Conservation (phyloP, 2,888 invertebrate species). For the Palloptera scutellata region DNA sequence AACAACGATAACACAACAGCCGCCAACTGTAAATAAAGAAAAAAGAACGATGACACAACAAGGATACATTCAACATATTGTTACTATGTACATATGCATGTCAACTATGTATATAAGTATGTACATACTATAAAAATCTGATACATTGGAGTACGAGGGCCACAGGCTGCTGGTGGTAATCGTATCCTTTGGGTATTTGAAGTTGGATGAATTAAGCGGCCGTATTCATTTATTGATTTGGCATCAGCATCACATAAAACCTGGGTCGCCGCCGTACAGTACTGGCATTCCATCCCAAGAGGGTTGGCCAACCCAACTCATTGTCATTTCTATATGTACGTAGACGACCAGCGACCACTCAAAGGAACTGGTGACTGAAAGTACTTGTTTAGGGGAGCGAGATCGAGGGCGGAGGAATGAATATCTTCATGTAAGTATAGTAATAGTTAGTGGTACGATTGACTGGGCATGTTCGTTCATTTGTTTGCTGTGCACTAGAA, state of each 20-base stretch:
- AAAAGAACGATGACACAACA: not conserved
- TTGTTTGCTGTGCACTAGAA: conserved; percentile 33
- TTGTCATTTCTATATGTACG: too few species aligned
- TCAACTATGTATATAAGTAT: not conserved
- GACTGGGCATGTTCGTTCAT: conserved; percentile 31
- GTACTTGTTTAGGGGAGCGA: too few species aligned
- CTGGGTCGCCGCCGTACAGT: not conserved
- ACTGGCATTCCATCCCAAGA: not conserved
- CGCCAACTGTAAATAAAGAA: not conserved
- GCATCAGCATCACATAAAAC: not conserved
- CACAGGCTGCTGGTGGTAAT: too few species aligned
- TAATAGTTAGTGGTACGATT: too few species aligned
- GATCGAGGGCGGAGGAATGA: too few species aligned
- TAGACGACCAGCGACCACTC: too few species aligned
- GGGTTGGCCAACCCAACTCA: conserved; percentile 1
- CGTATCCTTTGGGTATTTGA: too few species aligned
- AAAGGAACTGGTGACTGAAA: too few species aligned
- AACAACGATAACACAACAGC: not conserved
- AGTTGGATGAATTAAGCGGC: too few species aligned
- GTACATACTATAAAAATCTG: not conserved
- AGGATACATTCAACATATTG: too few species aligned
- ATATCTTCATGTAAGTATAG: too few species aligned
- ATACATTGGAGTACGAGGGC: too few species aligned
- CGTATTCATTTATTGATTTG: conserved; percentile 17
- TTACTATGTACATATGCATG: not conserved